phyloP scores from a whole-genome alignment of 2,888 invertebrate species.

The Catonia carolina region DNA sequence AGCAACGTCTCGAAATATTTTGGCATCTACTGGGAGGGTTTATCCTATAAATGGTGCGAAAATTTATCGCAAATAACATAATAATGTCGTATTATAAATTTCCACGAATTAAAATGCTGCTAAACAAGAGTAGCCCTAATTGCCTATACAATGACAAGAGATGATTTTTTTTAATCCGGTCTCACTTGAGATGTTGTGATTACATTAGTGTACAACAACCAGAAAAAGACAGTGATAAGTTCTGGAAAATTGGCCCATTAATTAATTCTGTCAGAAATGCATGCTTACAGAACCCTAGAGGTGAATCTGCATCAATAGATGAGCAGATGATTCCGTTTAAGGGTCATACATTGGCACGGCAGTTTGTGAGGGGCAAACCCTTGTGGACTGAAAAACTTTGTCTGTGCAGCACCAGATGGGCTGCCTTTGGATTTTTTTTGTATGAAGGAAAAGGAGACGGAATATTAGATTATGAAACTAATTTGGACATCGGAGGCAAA shows the following conservation, averaged over 20 bases:
- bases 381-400: constrained; percentile 6
- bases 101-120: constrained; percentile 2
- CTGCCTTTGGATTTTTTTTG: too few relatives aligned
- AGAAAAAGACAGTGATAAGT: not conserved
- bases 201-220: not conserved
- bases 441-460: constrained; percentile 11
- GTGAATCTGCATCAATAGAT: not conserved
- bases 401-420: too few relatives aligned
- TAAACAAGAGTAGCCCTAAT: not conserved
- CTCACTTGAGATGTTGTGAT: not conserved
- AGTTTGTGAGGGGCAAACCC: constrained; percentile 6
- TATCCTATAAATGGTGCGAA: too few relatives aligned
- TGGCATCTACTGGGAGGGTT: not conserved
- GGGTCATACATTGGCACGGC: not conserved
- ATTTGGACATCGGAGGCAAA: not conserved
- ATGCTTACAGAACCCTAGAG: not conserved
- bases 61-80: constrained; percentile 4
- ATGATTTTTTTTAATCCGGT: constrained; percentile 6
- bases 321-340: constrained; percentile 12
- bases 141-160: constrained; percentile 1
- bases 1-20: not conserved
- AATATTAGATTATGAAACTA: not conserved
- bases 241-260: constrained; percentile 12
- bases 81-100: not conserved
- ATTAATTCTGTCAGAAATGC: not conserved